Conservation (phyloP, 35 echinoderm and acorn worm genomes). For the Hemicentrotus pulcherrimus region DNA sequence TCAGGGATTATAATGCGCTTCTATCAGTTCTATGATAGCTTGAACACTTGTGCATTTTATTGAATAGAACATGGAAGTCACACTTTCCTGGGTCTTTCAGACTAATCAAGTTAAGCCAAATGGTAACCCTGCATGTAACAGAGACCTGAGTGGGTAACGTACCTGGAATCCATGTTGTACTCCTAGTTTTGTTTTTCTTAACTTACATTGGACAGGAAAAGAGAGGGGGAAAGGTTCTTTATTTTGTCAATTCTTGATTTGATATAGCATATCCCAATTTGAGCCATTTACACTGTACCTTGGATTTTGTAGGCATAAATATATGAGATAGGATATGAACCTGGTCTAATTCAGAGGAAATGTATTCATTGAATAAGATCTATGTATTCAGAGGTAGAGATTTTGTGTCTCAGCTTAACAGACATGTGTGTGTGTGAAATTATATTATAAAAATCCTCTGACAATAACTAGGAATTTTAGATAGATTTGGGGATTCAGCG, state of each 20-base stretch:
- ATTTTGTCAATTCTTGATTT: background rate
- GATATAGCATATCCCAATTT: background rate
- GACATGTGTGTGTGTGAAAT: slow-evolving; percentile 3
- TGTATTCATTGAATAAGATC: slow-evolving; percentile 5
- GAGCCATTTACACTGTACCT: background rate
- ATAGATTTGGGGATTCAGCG: background rate
- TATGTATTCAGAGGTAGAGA: slow-evolving; percentile 2
- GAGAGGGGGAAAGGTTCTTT: background rate
- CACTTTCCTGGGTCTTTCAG: too few species aligned
- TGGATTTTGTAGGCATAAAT: background rate
- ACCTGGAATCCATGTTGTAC: background rate
- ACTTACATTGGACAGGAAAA: background rate
- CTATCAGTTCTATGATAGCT: too few species aligned
- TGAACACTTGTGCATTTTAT: too few species aligned
- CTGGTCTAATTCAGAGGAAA: background rate
- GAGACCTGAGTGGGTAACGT: background rate
- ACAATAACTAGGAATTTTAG: background rate
- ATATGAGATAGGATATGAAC: background rate
- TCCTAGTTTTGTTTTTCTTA: background rate
- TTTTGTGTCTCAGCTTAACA: background rate
- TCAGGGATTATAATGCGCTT: too few species aligned
- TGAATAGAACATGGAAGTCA: too few species aligned
- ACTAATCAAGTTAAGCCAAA: too few species aligned
- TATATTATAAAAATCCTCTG: background rate
- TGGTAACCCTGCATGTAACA: too few species aligned